phyloP scores from a whole-genome alignment of 2,888 invertebrate genomes.

The Carterocephalus palaemon region DNA sequence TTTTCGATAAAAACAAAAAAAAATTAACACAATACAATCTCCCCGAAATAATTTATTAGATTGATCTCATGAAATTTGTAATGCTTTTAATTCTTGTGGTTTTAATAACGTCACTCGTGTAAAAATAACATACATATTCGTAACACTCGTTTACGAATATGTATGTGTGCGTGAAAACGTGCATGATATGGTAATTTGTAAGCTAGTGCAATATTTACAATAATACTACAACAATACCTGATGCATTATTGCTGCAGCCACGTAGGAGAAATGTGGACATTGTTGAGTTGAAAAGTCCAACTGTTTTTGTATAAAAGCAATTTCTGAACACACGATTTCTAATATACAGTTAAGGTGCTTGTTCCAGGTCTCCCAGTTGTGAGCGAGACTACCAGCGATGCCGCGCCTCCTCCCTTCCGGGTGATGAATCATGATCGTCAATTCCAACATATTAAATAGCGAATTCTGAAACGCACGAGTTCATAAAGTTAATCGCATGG shows the following conservation, averaged over 20 bases:
- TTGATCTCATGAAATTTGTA: too few species aligned
- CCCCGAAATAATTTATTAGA: too few species aligned
- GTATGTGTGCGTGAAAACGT: too few species aligned
- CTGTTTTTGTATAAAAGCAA: conserved; percentile 50
- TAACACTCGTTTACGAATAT: too few species aligned
- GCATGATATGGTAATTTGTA: background rate
- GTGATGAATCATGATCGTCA: conserved; percentile 59
- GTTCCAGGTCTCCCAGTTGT: conserved; percentile 60
- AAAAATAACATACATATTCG: too few species aligned
- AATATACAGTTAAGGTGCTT: conserved; percentile 55
- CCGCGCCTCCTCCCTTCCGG: conserved; percentile 49
- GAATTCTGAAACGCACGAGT: conserved; percentile 56
- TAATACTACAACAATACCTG: conserved; percentile 45
- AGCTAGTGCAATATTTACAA: conserved; percentile 10
- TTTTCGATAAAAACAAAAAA: too few species aligned
- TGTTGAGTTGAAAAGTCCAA: conserved; percentile 40
- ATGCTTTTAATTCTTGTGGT: too few species aligned
- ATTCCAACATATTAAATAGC: conserved; percentile 55
- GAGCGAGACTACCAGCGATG: conserved; percentile 54
- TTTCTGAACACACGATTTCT: conserved; percentile 62
- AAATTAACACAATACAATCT: too few species aligned
- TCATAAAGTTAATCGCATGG: too few species aligned
- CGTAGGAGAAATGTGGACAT: conserved; percentile 45
- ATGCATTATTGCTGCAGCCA: conserved; percentile 59
- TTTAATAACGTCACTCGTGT: too few species aligned